phyloP scores from a whole-genome alignment of 1,140 invertebrate genomes.

The Scylla paramamosain region DNA sequence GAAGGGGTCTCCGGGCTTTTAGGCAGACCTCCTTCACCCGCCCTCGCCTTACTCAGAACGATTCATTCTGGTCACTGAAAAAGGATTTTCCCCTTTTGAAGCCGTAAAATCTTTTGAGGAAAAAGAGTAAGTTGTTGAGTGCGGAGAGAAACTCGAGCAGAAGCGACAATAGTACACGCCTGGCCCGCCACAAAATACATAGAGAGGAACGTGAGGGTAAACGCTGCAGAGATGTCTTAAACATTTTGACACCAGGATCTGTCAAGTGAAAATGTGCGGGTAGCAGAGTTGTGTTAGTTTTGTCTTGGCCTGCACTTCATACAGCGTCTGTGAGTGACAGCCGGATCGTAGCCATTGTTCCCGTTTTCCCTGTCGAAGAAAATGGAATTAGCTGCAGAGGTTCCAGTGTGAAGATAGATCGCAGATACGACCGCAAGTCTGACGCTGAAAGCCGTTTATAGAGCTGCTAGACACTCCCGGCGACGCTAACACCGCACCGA shows the following conservation, averaged over 20 bases:
- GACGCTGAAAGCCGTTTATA: slow-evolving; percentile 12
- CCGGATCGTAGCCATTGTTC: slow-evolving; percentile 66
- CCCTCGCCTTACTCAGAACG: slow-evolving; percentile 57
- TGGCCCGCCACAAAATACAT: slow-evolving; percentile 57
- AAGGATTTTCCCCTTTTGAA: slow-evolving; percentile 50
- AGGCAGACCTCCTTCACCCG: slow-evolving; percentile 65
- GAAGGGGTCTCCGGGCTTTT: slow-evolving; percentile 67
- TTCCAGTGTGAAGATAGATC: slow-evolving; percentile 32
- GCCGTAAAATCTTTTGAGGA: slow-evolving; percentile 45
- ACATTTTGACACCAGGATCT: slow-evolving; percentile 73
- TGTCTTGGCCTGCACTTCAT: slow-evolving; percentile 74
- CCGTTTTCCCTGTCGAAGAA: slow-evolving; percentile 73
- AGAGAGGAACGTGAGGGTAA: slow-evolving; percentile 54
- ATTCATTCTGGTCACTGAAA: slow-evolving; percentile 63
- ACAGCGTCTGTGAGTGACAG: slow-evolving; percentile 72
- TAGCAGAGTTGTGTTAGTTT: slow-evolving; percentile 75
- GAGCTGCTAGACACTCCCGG: slow-evolving; percentile 7
- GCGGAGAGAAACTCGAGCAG: slow-evolving; percentile 41
- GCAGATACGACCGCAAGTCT: background rate
- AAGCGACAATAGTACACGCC: slow-evolving; percentile 53
- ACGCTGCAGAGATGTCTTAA: slow-evolving; percentile 57
- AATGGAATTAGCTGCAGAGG: slow-evolving; percentile 72
- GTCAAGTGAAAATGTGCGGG: slow-evolving; percentile 71
- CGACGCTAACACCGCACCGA: background rate
- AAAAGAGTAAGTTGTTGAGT: slow-evolving; percentile 34